phyloP scores from a whole-genome alignment of 2,113 vertebrate genomes.

The Oryzias celebensis region DNA sequence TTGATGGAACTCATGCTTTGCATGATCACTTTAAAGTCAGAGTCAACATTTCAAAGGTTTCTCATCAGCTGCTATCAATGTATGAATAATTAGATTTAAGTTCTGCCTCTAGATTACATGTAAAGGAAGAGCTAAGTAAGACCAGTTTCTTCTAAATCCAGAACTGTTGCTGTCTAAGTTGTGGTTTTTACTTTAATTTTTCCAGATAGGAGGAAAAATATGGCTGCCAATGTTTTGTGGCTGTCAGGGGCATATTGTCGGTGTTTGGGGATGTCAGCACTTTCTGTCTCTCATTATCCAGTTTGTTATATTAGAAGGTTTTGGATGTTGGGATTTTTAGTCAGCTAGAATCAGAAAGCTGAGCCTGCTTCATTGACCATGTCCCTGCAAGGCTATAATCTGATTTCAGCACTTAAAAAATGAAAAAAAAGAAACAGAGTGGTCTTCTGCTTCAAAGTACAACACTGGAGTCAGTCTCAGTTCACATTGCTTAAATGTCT shows the following conservation, averaged over 20 bases:
- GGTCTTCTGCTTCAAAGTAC: conserved; percentile 1
- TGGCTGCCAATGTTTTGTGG: conserved; percentile 1
- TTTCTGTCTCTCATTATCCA: conserved; percentile 3
- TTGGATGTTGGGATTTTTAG: conserved; percentile 20
- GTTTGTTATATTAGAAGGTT: conserved; percentile 13
- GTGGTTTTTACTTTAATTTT: too few relatives aligned
- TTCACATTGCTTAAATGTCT: too few relatives aligned
- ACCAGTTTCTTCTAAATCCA: too few relatives aligned
- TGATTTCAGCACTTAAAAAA: conserved; percentile 14
- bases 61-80: neutral
- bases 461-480: neutral
- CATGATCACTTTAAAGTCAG: neutral
- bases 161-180: too few relatives aligned
- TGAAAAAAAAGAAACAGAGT: neutral
- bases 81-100: neutral
- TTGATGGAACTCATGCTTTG: neutral
- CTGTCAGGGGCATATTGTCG: conserved; percentile 1
- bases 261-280: neutral
- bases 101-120: neutral
- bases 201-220: neutral
- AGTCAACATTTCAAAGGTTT: neutral
- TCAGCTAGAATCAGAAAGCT: conserved; percentile 34
- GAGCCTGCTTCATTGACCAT: conserved; percentile 5
- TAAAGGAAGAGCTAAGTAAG: too few relatives aligned
- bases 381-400: conserved; percentile 28